A percentile compares a stretch with the other conserved stretches of the same genome.
Conservation (phyloP, 2,797 vertebrate species). For the Myotis pilosus region DNA sequence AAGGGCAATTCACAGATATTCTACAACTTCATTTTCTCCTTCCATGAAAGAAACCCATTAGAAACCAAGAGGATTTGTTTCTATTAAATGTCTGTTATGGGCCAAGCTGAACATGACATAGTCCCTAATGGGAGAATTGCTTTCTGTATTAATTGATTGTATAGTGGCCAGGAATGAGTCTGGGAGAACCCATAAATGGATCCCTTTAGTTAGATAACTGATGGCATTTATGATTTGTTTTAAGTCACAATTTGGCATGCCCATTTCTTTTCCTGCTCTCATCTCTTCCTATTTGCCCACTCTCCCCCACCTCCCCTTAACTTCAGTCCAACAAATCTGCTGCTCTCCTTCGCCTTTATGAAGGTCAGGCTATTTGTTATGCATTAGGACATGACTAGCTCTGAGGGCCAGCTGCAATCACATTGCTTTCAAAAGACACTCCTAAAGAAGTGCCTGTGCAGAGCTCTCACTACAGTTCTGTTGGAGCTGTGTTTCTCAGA, state of each 20-base stretch:
- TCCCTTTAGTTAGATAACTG: neutral
- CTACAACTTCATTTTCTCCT: neutral
- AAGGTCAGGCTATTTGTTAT: neutral
- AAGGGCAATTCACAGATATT: conserved; percentile 14
- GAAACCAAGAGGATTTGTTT: neutral
- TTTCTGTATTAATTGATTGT: neutral
- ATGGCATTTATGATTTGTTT: neutral
- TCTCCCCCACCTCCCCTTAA: neutral
- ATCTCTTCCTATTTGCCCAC: neutral
- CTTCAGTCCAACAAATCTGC: neutral
- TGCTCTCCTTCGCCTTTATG: neutral
- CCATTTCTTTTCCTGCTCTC: neutral
- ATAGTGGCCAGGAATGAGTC: neutral
- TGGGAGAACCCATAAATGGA: neutral
- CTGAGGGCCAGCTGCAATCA: neutral
- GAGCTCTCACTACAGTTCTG: neutral
- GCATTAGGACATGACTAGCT: neutral
- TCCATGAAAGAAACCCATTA: neutral
- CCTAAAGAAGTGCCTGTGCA: neutral
- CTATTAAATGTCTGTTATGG: neutral
- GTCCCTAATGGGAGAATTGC: neutral
- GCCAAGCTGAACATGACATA: neutral
- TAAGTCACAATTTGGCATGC: neutral
- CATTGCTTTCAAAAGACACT: neutral
- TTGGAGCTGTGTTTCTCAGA: neutral